These are phyloP conservation scores for Apamea epomidion DNA, from an alignment of 2,888 invertebrate genomes.

Conservation along the genomic window DNA sequence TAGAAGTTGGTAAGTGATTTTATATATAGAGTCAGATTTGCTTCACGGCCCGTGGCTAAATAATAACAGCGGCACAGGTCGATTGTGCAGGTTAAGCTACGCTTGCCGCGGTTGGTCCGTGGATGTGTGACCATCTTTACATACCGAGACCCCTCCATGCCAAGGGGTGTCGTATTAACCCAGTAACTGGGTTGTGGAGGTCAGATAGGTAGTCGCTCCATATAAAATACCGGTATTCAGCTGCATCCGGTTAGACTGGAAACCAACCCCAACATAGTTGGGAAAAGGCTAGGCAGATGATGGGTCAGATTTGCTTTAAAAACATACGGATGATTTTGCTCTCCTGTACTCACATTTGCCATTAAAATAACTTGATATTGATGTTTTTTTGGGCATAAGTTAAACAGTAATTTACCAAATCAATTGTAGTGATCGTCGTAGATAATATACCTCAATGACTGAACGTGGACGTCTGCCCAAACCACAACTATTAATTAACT, in stretches of 20 bases:
- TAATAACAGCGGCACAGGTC: too few relatives aligned
- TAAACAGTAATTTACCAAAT: neutral
- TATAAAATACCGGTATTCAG: too few relatives aligned
- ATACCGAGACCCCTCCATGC: too few relatives aligned
- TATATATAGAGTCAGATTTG: neutral
- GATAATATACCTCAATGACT: neutral
- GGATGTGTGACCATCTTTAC: too few relatives aligned
- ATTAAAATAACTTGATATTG: neutral
- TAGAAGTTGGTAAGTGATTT: slow-evolving; percentile 3
- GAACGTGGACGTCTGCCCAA: neutral
- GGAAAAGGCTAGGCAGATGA: too few relatives aligned
- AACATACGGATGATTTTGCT: neutral
- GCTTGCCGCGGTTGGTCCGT: too few relatives aligned
- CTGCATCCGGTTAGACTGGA: too few relatives aligned
- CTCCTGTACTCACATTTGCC: neutral
- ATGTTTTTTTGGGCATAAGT: neutral
- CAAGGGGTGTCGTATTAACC: too few relatives aligned
- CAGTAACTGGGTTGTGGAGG: too few relatives aligned
- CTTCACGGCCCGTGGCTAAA: neutral
- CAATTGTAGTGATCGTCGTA: neutral
- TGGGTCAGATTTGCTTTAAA: neutral
- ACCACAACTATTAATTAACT: neutral
- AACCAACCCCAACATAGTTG: too few relatives aligned
- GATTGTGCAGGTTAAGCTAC: too few relatives aligned
- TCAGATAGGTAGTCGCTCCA: too few relatives aligned